These are phyloP conservation scores for Anoncus sp. DNA, from an alignment of 2,888 invertebrate species.

Conservation along the genomic window DNA sequence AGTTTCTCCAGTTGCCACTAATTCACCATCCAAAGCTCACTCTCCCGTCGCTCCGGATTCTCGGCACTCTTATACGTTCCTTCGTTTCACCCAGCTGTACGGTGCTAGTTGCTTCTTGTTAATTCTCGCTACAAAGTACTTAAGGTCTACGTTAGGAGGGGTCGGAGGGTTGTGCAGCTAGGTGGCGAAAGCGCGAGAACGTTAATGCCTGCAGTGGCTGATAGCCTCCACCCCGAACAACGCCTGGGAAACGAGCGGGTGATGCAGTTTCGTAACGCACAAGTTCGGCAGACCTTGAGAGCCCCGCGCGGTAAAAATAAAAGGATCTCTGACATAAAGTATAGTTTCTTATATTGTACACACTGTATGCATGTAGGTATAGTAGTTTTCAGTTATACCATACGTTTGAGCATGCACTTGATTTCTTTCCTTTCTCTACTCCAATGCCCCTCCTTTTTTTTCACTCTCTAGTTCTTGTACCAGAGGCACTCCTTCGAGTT, in stretches of 20 bases:
- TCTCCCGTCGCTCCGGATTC: conserved; percentile 10
- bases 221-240: conserved; percentile 39
- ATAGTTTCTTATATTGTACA: conserved; percentile 17
- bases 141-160: conserved; percentile 53
- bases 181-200: conserved; percentile 33
- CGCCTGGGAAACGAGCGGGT: conserved; percentile 66
- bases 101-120: conserved; percentile 64
- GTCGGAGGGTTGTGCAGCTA: conserved; percentile 19
- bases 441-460: conserved; percentile 21
- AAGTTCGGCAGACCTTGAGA: conserved; percentile 48
- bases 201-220: conserved; percentile 41
- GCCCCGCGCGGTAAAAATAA: conserved; percentile 32
- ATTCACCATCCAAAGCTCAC: conserved; percentile 36
- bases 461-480: conserved; percentile 39
- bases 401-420: not conserved
- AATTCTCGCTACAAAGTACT: conserved; percentile 66
- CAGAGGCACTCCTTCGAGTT: conserved; percentile 52
- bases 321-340: conserved; percentile 42
- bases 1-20: conserved; percentile 53
- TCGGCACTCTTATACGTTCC: conserved; percentile 38
- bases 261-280: conserved; percentile 60
- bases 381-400: not conserved
- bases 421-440: not conserved
- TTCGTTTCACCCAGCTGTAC: conserved; percentile 38
- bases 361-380: not conserved